Evolutionary conservation across 23 tunicate species (phyloP), one percentile per base, ranked within the genome.

Genomic region (Ascidia mentula): DNA sequence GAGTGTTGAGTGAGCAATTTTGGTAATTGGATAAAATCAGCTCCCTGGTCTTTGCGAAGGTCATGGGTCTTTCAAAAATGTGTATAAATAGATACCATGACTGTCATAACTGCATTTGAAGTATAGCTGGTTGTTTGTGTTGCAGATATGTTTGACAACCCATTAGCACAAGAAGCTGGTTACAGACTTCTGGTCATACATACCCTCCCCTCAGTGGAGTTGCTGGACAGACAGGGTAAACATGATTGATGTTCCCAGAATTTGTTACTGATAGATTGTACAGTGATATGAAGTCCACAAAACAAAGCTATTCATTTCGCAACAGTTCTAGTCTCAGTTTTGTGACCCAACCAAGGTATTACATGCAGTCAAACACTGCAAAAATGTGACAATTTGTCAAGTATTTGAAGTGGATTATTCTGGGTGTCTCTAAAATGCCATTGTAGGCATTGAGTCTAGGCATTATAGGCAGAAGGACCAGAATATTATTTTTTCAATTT

Each of bases 61-160:
- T 42, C 15, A 15, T 42, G 65, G 65, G 65, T 53, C 1, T 53
- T 5, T 20, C 65, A 3, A 9, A 28, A 53, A 20, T 20, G 13
- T 28, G 2, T 53, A 42, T 53, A 53, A 53, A 26, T 28, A 53
- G 15, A 15, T 15, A 9, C 12, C 53, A 42, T 42, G 53, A 53
- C 24, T 53, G 65, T 9, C 13, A 20, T 20, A 53, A 15, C 53
- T 42, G 15, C 12, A 9, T 42, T 42, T 42, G 53, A 12, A 42
- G 12, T 42, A 42, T 9, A 9, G 53, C 53, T 42, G 12, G 53
- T 12, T 42, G 15, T 15, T 42, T 42, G 12, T 42, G 53, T 42
- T 42, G 15, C 82, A 91, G 97, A 91, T 81, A 46, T 91, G 37
- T 86, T 91, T 69, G 85, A 91, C 83, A 91, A 91, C 32, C 97